Percentiles rank a stretch among this genome's conserved stretches.
phyloP scores from a whole-genome alignment of 1,140 invertebrate genomes.

The Drosophila tsacasi region DNA sequence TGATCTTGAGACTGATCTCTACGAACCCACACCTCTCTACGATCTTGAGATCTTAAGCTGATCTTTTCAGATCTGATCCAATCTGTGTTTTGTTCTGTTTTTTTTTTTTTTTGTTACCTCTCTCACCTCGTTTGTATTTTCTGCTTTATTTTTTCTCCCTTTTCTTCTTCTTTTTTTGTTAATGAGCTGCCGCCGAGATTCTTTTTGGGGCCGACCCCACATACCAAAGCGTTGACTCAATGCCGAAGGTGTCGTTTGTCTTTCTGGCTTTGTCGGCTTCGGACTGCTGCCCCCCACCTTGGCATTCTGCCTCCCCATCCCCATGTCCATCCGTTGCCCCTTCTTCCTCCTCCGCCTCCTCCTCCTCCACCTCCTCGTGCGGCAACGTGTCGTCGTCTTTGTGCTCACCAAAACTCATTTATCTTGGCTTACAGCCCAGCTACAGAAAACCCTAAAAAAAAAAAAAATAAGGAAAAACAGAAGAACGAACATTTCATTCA shows the following conservation, averaged over 20 bases:
- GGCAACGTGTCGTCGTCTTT: constrained; percentile 81
- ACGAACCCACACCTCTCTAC: not conserved
- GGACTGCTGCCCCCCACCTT: not conserved
- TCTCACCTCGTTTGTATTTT: constrained; percentile 11
- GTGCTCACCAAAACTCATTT: constrained; percentile 81
- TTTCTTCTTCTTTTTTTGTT: constrained; percentile 38
- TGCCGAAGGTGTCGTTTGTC: constrained; percentile 80
- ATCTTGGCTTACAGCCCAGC: constrained; percentile 74
- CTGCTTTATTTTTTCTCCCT: not conserved
- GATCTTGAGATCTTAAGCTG: not conserved
- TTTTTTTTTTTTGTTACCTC: not conserved
- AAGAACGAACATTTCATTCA: constrained; percentile 72
- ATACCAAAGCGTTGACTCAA: constrained; percentile 82
- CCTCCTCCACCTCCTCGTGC: too few relatives aligned
- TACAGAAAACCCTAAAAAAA: constrained; percentile 21
- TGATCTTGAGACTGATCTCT: not conserved
- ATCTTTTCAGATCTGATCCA: not conserved
- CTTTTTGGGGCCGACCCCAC: constrained; percentile 43
- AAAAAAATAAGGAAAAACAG: not conserved
- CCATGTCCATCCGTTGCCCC: too few relatives aligned
- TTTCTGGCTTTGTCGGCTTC: constrained; percentile 78
- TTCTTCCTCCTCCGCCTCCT: too few relatives aligned
- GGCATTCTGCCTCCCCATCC: not conserved
- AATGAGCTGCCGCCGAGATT: constrained; percentile 64
- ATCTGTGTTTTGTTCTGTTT: not conserved